A percentile compares a stretch with the other conserved stretches of the same genome.
These are phyloP conservation scores for Nowickia ferox DNA, from an alignment of 2,888 invertebrate species.

Conservation along the genomic window DNA sequence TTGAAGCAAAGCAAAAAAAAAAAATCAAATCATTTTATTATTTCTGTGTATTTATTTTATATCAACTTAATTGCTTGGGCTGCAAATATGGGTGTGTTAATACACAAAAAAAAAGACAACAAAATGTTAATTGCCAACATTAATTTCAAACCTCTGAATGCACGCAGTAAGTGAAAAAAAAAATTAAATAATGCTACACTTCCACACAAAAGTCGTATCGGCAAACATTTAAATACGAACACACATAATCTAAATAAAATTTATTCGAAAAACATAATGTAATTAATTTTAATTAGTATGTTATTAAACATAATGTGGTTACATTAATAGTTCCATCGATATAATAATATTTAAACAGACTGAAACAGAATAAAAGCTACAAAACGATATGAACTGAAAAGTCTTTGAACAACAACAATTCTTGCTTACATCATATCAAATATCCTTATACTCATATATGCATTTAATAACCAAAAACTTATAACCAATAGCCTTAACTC, in stretches of 20 bases:
- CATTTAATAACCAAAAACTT: not conserved
- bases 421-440: too few relatives aligned
- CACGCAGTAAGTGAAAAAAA: slow-evolving; percentile 26
- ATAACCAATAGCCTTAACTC: not conserved
- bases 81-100: slow-evolving; percentile 66
- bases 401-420: not conserved
- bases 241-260: slow-evolving; percentile 27
- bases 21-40: slow-evolving; percentile 49
- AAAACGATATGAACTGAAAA: not conserved
- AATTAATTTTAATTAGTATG: slow-evolving; percentile 70
- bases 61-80: slow-evolving; percentile 63
- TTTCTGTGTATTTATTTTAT: slow-evolving; percentile 28
- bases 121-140: slow-evolving; percentile 69
- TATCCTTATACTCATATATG: too few relatives aligned
- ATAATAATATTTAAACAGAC: slow-evolving; percentile 23
- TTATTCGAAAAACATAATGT: slow-evolving; percentile 48
- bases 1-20: not conserved
- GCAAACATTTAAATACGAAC: slow-evolving; percentile 21
- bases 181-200: slow-evolving; percentile 29
- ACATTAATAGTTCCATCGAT: slow-evolving; percentile 63
- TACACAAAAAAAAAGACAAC: not conserved
- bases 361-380: not conserved
- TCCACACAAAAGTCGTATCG: slow-evolving; percentile 31
- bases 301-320: slow-evolving; percentile 66
- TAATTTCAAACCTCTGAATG: slow-evolving; percentile 64